Conservation (phyloP, 2,797 vertebrate genomes). For the Xiphorhynchus erythropygius region DNA sequence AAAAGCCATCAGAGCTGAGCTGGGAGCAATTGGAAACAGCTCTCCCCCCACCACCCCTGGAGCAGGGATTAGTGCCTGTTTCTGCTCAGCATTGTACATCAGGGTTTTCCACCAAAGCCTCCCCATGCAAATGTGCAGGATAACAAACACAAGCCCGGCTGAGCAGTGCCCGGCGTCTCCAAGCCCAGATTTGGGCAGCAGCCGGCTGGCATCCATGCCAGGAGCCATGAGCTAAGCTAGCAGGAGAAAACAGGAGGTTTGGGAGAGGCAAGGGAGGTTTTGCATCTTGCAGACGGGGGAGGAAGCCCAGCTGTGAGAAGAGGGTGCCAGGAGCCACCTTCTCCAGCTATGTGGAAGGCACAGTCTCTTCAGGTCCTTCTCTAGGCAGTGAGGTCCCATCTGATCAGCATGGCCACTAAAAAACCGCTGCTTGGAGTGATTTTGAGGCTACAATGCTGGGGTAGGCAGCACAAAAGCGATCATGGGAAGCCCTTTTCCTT, state of each 20-base stretch:
- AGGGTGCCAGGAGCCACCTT: neutral
- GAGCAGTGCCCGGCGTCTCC: neutral
- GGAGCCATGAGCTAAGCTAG: conserved; percentile 27
- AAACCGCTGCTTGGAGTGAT: neutral
- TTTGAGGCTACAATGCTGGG: fast-evolving
- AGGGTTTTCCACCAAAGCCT: conserved; percentile 54
- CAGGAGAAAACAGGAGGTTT: neutral
- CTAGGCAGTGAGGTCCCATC: neutral
- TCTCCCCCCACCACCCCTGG: neutral
- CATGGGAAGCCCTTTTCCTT: neutral
- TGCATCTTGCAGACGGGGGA: neutral
- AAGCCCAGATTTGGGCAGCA: conserved; percentile 43
- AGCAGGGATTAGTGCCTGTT: neutral
- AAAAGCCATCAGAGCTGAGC: neutral
- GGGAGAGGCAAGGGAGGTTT: neutral
- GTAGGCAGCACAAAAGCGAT: neutral
- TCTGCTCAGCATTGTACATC: neutral
- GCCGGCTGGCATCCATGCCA: neutral
- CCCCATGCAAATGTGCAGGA: neutral
- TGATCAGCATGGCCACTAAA: neutral
- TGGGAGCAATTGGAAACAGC: neutral
- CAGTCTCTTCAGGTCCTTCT: neutral
- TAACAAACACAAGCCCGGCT: conserved; percentile 30
- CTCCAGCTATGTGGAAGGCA: neutral
- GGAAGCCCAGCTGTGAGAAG: neutral